Evolutionary conservation across 2,113 vertebrate species (phyloP), one percentile per base, ranked within the genome.

Genomic region (Fregetta grallaria): DNA sequence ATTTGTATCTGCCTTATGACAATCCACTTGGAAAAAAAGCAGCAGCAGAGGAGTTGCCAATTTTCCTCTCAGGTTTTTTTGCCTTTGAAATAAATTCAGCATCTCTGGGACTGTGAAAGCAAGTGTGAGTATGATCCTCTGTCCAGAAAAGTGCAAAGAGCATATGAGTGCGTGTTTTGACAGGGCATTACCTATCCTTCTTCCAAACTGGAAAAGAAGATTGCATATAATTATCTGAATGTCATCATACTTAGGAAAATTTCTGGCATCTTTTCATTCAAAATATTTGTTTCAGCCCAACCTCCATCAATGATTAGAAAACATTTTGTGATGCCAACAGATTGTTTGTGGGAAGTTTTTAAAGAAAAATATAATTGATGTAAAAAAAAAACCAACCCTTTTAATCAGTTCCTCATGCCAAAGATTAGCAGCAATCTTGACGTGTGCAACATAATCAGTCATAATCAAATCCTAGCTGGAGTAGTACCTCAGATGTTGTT

Each of bases 371-470:
- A 82, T 84, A 95, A 92, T 62, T 93, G 81, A 94, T 61, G 90
- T 59, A 65, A 92, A 92, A 86, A 91, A 47, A 29, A 81, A 19
- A 63, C 77, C 84, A 95, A 88, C 92, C 80, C 36, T 88, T 95
- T 93, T 98, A 98, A 98, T 98, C 88, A 21, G 93, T 96, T 98
- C 95, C 97, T 98, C 90, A 92, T 98, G 97, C 87, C 95, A 94
- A 95, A 98, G 97, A 98, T 98, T 96, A 98, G 66, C 88, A 94
- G 71, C 86, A 90, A 96, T 96, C 81, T 91, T 95, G 96, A 97
- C 93, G 94, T 94, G 93, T 86, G 94, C 90, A 95, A 55, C 84
- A 88, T 94, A 88, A 96, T 95, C 88, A 88, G 93, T 93, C 73
- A 78, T 93, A 96, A 96, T 84, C 49, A 96, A 96, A 92, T 94